Evolutionary conservation across 1,140 invertebrate genomes (phyloP).

Genomic region (Melipona quadrifasciata): DNA sequence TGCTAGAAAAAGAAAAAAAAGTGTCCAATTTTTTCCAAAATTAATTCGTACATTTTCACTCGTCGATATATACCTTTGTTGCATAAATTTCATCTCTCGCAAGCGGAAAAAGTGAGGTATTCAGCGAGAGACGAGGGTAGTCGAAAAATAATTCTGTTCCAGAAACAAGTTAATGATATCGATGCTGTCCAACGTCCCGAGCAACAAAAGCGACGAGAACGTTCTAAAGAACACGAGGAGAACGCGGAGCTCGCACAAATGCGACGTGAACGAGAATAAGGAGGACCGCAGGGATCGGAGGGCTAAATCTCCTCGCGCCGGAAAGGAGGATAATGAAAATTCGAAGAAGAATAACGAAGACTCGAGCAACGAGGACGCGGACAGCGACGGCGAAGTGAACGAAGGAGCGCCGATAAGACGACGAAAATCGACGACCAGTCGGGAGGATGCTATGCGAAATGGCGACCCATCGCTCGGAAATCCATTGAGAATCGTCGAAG

Average conservation of each 20-base stretch:
- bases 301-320: not conserved
- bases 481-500: constrained; percentile 3
- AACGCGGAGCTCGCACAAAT: not conserved
- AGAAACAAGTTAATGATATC: not conserved
- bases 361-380: constrained; percentile 2
- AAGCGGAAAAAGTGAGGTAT: not conserved
- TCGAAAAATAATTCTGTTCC: not conserved
- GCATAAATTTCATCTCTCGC: not conserved
- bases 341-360: not conserved
- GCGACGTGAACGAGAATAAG: not conserved
- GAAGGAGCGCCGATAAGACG: not conserved
- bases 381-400: constrained; percentile 1
- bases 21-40: not conserved
- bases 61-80: not conserved
- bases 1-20: not conserved
- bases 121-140: not conserved
- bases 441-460: not conserved
- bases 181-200: not conserved
- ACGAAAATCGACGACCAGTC: constrained; percentile 29
- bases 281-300: not conserved
- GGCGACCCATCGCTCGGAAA: not conserved
- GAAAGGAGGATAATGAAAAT: not conserved
- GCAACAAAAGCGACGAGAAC: constrained; percentile 20
- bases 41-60: not conserved
- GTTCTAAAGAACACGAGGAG: not conserved